These are phyloP conservation scores for Congeria kusceri DNA, from an alignment of 2,888 invertebrate species.

Conservation along the genomic window DNA sequence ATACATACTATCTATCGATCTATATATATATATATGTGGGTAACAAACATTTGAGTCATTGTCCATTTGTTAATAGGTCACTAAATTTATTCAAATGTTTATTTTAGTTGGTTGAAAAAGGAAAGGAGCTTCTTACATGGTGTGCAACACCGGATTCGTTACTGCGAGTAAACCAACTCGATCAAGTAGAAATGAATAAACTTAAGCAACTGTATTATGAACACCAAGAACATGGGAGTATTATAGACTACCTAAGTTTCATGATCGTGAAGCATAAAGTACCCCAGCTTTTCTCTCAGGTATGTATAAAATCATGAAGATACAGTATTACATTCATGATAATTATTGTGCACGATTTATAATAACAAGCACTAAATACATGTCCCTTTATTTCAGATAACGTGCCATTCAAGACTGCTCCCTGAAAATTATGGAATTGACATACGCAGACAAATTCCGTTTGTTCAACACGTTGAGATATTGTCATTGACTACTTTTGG, in stretches of 20 bases:
- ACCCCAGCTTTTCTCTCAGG: conserved; percentile 57
- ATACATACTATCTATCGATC: no score
- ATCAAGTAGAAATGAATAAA: conserved; percentile 38
- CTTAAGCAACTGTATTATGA: conserved; percentile 70
- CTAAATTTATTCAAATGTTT: neutral
- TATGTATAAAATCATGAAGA: conserved; percentile 1
- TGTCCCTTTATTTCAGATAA: conserved; percentile 68
- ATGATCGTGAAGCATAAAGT: conserved; percentile 38
- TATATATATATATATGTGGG: no score
- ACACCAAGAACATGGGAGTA: conserved; percentile 76
- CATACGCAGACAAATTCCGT: conserved; percentile 21
- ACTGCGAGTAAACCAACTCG: conserved; percentile 57
- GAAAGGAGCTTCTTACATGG: conserved; percentile 72
- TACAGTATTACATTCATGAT: no score
- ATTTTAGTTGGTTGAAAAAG: conserved; percentile 45
- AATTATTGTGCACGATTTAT: no score
- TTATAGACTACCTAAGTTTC: conserved; percentile 71
- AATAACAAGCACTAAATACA: no score
- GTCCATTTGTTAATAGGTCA: no score
- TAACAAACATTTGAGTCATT: no score
- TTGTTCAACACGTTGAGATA: no score
- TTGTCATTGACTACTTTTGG: conserved; percentile 74
- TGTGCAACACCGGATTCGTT: conserved; percentile 79
- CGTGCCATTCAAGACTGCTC: conserved; percentile 78
- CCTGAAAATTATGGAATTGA: conserved; percentile 53